A percentile compares a stretch with the other conserved stretches of the same genome.
These are phyloP conservation scores for Acyrthosiphon pisum DNA, from an alignment of 1,140 invertebrate species.

Conservation along the genomic window DNA sequence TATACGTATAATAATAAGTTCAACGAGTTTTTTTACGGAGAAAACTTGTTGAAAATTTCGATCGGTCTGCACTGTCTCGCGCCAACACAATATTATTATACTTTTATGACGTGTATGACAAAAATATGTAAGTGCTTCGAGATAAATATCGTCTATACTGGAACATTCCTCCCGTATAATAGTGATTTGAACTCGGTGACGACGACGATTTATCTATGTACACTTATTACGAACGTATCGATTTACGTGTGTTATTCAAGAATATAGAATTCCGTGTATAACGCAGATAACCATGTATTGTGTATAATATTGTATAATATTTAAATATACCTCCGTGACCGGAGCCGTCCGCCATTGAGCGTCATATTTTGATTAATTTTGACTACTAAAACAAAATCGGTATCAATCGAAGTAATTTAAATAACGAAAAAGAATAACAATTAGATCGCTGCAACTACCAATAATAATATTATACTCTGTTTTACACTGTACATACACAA, in stretches of 20 bases:
- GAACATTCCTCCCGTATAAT: background rate
- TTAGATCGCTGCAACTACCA: background rate
- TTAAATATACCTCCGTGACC: background rate
- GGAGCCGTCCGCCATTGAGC: background rate
- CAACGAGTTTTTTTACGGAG: background rate
- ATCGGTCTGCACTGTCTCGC: background rate
- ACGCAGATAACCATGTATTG: background rate
- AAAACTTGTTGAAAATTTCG: slow-evolving; percentile 10
- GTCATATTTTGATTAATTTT: background rate
- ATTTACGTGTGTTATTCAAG: background rate
- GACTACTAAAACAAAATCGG: slow-evolving; percentile 5
- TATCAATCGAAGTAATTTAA: background rate
- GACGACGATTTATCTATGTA: background rate
- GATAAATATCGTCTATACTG: slow-evolving; percentile 10
- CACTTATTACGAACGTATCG: background rate
- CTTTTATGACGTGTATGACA: slow-evolving; percentile 13
- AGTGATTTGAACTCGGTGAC: background rate
- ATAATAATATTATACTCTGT: background rate
- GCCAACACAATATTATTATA: slow-evolving; percentile 12
- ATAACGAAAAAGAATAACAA: background rate
- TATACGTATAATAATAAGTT: background rate
- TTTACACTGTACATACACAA: background rate
- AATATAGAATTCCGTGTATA: background rate
- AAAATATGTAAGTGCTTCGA: background rate
- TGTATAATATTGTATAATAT: background rate